Evolutionary conservation across 2,113 vertebrate genomes (phyloP), one percentile per base, ranked within the genome.

Genomic region (Oreocharis arfaki): DNA sequence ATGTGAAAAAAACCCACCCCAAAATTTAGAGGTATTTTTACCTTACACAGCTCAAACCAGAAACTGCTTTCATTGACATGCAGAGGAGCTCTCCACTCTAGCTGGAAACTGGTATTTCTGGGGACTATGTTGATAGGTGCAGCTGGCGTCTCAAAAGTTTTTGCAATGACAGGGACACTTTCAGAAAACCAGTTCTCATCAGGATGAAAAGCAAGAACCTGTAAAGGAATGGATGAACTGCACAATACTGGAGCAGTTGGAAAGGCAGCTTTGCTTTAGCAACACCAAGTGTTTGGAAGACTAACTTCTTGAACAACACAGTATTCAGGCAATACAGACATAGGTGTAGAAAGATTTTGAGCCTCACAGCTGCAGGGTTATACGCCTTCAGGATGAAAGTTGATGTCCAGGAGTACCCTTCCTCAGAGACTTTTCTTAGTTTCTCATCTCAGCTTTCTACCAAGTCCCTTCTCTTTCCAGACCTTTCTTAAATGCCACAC

Each of bases 171-270:
- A 28, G 84, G 49, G 10, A 16, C 71, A 49, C 97, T 98, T 94
- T 94, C 92, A 4, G 94, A 84, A 96, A 97, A 98, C 97, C 97
- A 97, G 86, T 96, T 95, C 92, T 98, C 87, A 8, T 97, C 28
- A 0, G 97, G 96, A 52, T 98, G 98, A 96, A 98, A 98, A 69
- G 96, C 91, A 92, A 98, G 96, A 59, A 98, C 98, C 98, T 98
- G 80, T 84, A 50, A 28, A 57, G 33, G n/a, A 67, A 96, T 2
- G 4, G 27, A 79, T 47, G 6, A 88, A 52, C 12, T 42, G 30
- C 30, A 71, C 18, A 79, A 27, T 18, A 53, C 7, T 59, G 84
- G 33, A 80, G 19, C 24, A 74, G 16, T 4, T 68, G 50, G 23
- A 90, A 90, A 74, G 9, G 19, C 22, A 59, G 15, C 10, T 65